Evolutionary conservation across 1,140 invertebrate species (phyloP), one percentile per base, ranked within the genome.

Genomic region (Drosophila sechellia): DNA sequence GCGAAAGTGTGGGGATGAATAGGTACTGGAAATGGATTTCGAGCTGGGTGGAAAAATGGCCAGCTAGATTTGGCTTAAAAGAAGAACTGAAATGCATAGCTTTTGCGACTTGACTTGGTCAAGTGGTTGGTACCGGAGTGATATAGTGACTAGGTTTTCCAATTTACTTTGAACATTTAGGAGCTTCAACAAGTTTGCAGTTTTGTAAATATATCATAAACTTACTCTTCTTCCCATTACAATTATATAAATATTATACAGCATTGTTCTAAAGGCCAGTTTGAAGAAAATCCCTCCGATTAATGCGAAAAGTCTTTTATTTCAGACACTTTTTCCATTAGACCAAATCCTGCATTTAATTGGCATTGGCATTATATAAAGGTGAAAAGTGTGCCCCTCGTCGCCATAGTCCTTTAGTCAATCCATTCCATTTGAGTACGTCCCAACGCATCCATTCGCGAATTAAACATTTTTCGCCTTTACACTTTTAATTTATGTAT

Each of bases 401-500:
- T 42, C 22, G 48, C n/a, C 10, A 17, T 1, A 3, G 13, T 48
- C 42, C 42, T 22, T n/a, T 25, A 65, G 65, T 48, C 49, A 46
- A 70, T 69, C 53, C 77, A 75, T 78, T 83, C 65, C 75, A 83
- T 81, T 83, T 55, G 68, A 75, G 34, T 55, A 34, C 66, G 11
- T 39, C 37, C 20, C 65, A 10, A 49, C 34, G 43, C 65, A 49
- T 53, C 63, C 65, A 39, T 70, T 59, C 43, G 17, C 60, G 71
- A 81, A 79, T 84, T 84, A 84, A 84, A 72, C 77, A 84, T 71
- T 84, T 66, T 65, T 61, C 80, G 80, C 80, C 76, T 66, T 84
- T 72, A 84, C 81, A 80, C 80, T 68, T 85, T 84, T 84, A 84
- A 84, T 84, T 84, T 84, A 84, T 84, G 80, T 84, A 84, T 84